These are phyloP conservation scores for Clivina fossor DNA, from an alignment of 2,888 invertebrate species.

Conservation along the genomic window DNA sequence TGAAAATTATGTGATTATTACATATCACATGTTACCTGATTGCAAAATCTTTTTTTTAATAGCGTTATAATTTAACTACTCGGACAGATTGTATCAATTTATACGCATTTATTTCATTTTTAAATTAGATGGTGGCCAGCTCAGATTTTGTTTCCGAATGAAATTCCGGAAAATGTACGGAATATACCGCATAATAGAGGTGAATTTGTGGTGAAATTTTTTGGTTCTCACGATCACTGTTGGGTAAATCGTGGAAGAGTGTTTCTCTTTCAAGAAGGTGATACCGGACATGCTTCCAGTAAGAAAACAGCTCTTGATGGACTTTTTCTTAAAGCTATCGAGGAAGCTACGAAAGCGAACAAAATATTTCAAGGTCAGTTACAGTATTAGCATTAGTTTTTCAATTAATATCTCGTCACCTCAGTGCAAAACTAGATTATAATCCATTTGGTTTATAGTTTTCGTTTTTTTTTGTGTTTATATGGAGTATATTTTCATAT, in stretches of 20 bases:
- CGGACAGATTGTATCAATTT: too few species aligned
- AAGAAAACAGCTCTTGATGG: slow-evolving; percentile 64
- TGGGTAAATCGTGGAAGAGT: slow-evolving; percentile 84
- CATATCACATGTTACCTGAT: too few species aligned
- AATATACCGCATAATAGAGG: slow-evolving; percentile 72
- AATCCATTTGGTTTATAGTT: too few species aligned
- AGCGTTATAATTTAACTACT: too few species aligned
- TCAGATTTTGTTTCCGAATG: slow-evolving; percentile 79
- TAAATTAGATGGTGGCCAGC: slow-evolving; percentile 92
- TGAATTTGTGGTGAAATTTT: slow-evolving; percentile 91
- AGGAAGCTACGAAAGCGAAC: slow-evolving; percentile 75
- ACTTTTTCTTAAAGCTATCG: slow-evolving; percentile 70
- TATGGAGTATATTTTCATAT: too few species aligned
- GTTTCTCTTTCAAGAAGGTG: slow-evolving; percentile 88
- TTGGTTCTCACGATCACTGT: slow-evolving; percentile 88
- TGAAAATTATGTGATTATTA: too few species aligned
- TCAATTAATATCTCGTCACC: too few species aligned
- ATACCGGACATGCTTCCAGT: slow-evolving; percentile 56
- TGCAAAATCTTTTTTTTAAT: too few species aligned
- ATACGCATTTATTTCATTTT: too few species aligned
- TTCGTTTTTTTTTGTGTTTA: too few species aligned
- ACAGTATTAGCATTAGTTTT: too few species aligned
- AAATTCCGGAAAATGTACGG: slow-evolving; percentile 78
- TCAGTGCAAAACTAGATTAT: too few species aligned
- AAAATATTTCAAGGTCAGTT: slow-evolving; percentile 61